Base-by-base conservation (phyloP, 2,797 vertebrate genomes). In the Falco peregrinus region DNA sequence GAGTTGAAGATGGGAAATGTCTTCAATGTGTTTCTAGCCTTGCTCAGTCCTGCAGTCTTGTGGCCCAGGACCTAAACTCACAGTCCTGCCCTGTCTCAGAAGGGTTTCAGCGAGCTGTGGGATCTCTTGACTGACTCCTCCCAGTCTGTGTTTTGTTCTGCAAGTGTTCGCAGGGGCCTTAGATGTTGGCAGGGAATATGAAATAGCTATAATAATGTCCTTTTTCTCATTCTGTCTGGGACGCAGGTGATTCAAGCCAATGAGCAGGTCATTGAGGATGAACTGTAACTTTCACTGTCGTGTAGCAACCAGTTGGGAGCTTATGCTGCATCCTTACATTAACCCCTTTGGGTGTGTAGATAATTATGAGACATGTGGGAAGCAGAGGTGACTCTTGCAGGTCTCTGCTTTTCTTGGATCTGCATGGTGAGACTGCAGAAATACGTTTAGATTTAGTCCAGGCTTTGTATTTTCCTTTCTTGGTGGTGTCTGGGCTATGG, bases 211-310 rank as follows among this genome's bases (percentile, higher is more conserved):
- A 76, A 48, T 56, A 29, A 60, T 25, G 67, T 91, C 50, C 83
- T 73, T 76, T 81, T 95, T 79, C 89, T 95, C 54, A 41, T 91
- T 80, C 64, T 83, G 57, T 80, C 85, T 86, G 93, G 84, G 59
- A 47, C 43, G 51, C 39, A 43, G 84, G 76, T 1, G 0, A 54
- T 89, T 60, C 6, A 33, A 82, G 84, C 74, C 2, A 24, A 85
- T 47, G 84, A 78, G 31, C 71, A 68, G 86, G 57, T 81, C 77
- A 50, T 6, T 93, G 70, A 89, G 71, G 90, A 92, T 89, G 92
- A 90, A 68, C 89, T 1, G 4, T 85, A 88, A 91, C 84, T 91
- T 92, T 43, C 2, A 4, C 71, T 92, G 84, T 64, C 29, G 21
- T 37, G 57, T 68, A 48, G 88, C 67, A 87, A 70, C 17, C 24